Conservation (phyloP, 2,113 vertebrate species). For the Symphodus melops region DNA sequence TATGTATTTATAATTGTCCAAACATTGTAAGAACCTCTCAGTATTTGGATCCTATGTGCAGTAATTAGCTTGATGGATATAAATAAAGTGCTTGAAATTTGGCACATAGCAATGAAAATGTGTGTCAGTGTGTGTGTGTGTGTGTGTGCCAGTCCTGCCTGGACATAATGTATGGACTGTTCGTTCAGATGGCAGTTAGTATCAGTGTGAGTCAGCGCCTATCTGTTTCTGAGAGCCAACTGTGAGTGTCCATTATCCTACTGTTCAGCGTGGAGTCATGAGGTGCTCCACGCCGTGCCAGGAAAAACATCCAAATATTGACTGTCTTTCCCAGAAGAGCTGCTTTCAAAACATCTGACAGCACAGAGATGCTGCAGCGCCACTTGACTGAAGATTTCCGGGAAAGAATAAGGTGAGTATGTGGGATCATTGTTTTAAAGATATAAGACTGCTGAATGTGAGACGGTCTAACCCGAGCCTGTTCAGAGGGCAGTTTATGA, state of each 20-base stretch:
- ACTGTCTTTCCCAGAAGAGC: constrained; percentile 21
- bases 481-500: too few species aligned
- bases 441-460: too few species aligned
- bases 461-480: too few species aligned
- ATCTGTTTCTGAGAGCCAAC: constrained; percentile 37
- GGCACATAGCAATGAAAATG: constrained; percentile 26
- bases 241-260: constrained; percentile 30
- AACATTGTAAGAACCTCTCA: constrained; percentile 76
- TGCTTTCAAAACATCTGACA: constrained; percentile 1
- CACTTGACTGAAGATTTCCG: not conserved
- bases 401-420: too few species aligned
- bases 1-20: constrained; percentile 81
- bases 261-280: constrained; percentile 20
- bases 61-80: constrained; percentile 77
- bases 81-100: constrained; percentile 71
- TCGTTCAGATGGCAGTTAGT: constrained; percentile 33
- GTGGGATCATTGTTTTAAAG: constrained; percentile 6
- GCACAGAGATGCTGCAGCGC: not conserved
- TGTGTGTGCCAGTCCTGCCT: constrained; percentile 22
- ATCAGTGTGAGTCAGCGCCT: constrained; percentile 25
- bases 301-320: constrained; percentile 48
- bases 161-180: constrained; percentile 48
- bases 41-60: constrained; percentile 66
- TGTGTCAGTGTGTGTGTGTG: constrained; percentile 14
- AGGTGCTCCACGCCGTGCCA: constrained; percentile 26